Conservation (phyloP, 1,140 invertebrate genomes). For the Lucilia cuprina region DNA sequence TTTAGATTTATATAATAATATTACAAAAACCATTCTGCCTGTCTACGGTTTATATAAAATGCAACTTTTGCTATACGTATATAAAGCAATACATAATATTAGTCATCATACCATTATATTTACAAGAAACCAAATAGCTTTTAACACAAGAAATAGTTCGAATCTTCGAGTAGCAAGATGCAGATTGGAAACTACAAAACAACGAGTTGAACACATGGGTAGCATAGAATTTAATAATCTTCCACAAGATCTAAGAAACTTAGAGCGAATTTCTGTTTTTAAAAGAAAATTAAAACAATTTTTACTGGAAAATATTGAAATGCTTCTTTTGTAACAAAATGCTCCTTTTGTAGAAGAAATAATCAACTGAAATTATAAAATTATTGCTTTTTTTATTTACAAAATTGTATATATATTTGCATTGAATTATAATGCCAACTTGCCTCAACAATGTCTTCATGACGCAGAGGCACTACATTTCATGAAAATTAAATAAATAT, state of each 20-base stretch:
- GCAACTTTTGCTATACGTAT: not conserved
- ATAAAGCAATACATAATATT: not conserved
- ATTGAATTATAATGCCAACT: too few species aligned
- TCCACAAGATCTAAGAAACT: not conserved
- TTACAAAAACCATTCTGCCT: not conserved
- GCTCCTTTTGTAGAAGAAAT: too few species aligned
- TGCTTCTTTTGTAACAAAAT: not conserved
- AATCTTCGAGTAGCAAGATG: not conserved
- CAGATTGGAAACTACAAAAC: conserved; percentile 8
- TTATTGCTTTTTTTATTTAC: too few species aligned
- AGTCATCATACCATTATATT: not conserved
- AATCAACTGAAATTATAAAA: too few species aligned
- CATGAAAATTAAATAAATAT: too few species aligned
- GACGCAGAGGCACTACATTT: too few species aligned
- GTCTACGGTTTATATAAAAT: not conserved
- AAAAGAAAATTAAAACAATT: not conserved
- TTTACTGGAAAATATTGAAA: not conserved
- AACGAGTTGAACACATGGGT: not conserved
- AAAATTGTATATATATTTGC: too few species aligned
- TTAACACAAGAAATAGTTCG: not conserved
- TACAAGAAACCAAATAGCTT: not conserved
- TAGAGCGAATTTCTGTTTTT: not conserved
- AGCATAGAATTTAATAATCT: not conserved
- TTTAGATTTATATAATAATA: not conserved
- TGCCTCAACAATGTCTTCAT: too few species aligned